Evolutionary conservation across 2,797 vertebrate genomes (phyloP).

Genomic region (Euthynnus affinis): DNA sequence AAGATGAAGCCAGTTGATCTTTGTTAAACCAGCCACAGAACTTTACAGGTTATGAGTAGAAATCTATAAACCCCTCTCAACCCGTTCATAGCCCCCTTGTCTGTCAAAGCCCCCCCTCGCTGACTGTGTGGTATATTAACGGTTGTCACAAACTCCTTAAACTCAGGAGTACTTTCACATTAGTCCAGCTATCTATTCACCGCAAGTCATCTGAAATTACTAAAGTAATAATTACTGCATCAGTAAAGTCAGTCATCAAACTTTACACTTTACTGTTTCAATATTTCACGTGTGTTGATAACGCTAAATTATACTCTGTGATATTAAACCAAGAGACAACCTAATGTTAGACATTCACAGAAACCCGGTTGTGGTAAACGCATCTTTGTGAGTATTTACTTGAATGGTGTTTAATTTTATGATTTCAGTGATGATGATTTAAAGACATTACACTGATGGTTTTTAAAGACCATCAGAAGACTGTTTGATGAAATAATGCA

Average conservation of each 20-base stretch:
- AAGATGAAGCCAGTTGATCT: slow-evolving; percentile 6
- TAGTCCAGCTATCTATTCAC: slow-evolving; percentile 13
- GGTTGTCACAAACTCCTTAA: not conserved
- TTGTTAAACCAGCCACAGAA: slow-evolving; percentile 31
- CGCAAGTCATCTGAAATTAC: not conserved
- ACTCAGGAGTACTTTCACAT: not conserved
- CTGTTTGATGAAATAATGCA: not conserved
- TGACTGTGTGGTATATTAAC: not conserved
- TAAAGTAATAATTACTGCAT: not conserved
- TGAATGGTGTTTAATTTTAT: not conserved
- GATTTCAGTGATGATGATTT: not conserved
- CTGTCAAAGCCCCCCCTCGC: no score
- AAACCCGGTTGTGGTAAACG: not conserved
- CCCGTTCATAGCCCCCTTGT: not conserved
- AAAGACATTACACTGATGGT: not conserved
- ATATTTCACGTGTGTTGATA: not conserved
- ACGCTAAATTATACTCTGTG: not conserved
- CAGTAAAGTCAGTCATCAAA: not conserved
- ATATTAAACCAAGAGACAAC: not conserved
- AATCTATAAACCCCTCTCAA: not conserved
- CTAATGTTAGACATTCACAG: no score
- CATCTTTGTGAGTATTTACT: not conserved
- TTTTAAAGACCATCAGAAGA: not conserved
- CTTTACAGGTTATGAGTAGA: not conserved
- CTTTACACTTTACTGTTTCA: not conserved